Base-by-base conservation (phyloP, 92 coral and sea anemone species). In the Porites rus region DNA sequence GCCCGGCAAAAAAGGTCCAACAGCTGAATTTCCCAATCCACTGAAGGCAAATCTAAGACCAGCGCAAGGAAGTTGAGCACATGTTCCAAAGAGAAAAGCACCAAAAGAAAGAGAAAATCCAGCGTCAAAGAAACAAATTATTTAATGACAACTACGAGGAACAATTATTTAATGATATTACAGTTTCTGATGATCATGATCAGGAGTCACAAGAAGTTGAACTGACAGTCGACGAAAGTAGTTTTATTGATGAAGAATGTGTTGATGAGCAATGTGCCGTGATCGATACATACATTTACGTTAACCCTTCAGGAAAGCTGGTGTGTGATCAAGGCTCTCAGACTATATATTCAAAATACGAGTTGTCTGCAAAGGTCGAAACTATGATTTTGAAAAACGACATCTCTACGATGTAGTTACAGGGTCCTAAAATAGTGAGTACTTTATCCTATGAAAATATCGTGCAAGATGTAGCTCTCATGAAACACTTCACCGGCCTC, bases 401-500 rank as follows among this genome's bases (percentile, higher is more conserved):
- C 75, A 71, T 76, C 53, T 53, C 43, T 38, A 19, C 81, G n/a
- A 51, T 88, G 21, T 54, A 65, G 60, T 68, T 68, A 68, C 54
- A 73, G 70, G 84, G 69, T 74, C 79, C 66, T 52, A 82, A 77
- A 52, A 78, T 87, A 19, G 88, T 91, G 18, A 91, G 94, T 78
- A 91, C 63, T 71, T 76, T 91, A 75, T 82, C 94, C 1, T 91
- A 80, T 59, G 91, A 91, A 72, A 86, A 76, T 54, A 82, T 91
- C 22, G 80, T 38, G 6, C 24, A 82, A 77, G 74, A 87, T 65
- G 62, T 88, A 14, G 64, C 65, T 10, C 74, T 76, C 58, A 87
- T 91, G 93, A 91, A 91, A 61, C 88, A 86, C 71, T 88, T 86
- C 78, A 83, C 77, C 9, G 90, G 93, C 72, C 87, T 91, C 17